Percentiles rank a stretch among this genome's conserved stretches.
These are phyloP conservation scores for Heliconius cydno DNA, from an alignment of 2,888 invertebrate species.

Conservation along the genomic window DNA sequence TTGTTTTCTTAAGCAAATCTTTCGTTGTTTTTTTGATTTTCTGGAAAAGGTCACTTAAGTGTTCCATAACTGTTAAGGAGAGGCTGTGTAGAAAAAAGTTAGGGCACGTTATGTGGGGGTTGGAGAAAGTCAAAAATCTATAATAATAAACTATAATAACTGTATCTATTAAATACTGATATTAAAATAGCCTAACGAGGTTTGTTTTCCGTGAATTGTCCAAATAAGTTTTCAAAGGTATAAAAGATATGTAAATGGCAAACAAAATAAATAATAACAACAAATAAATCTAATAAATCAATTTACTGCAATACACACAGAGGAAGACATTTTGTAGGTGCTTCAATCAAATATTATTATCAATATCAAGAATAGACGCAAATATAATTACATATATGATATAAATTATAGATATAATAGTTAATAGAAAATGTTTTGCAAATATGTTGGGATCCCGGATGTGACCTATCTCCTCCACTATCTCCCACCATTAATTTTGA, in stretches of 20 bases:
- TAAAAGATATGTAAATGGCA: background rate
- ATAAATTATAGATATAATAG: background rate
- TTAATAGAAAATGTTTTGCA: conserved; percentile 28
- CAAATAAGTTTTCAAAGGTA: background rate
- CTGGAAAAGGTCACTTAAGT: too few relatives aligned
- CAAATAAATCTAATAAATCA: background rate
- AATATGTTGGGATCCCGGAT: conserved; percentile 46
- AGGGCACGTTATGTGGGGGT: too few relatives aligned
- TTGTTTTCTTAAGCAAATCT: too few relatives aligned
- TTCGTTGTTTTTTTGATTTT: too few relatives aligned
- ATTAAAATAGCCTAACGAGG: too few relatives aligned
- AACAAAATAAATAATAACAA: background rate
- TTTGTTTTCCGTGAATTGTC: background rate
- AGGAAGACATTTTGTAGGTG: background rate
- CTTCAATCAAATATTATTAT: conserved; percentile 6
- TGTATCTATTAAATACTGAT: too few relatives aligned
- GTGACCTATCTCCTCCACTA: conserved; percentile 45
- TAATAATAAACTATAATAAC: too few relatives aligned
- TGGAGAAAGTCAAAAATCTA: too few relatives aligned
- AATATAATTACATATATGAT: background rate
- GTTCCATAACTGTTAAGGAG: too few relatives aligned
- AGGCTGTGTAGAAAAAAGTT: too few relatives aligned
- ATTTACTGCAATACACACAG: background rate
- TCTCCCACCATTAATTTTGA: conserved; percentile 35
- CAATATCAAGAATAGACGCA: background rate